Percentiles rank a stretch among this genome's conserved stretches.
phyloP scores from a whole-genome alignment of 2,888 invertebrate genomes.

The Dryomyza anilis region DNA sequence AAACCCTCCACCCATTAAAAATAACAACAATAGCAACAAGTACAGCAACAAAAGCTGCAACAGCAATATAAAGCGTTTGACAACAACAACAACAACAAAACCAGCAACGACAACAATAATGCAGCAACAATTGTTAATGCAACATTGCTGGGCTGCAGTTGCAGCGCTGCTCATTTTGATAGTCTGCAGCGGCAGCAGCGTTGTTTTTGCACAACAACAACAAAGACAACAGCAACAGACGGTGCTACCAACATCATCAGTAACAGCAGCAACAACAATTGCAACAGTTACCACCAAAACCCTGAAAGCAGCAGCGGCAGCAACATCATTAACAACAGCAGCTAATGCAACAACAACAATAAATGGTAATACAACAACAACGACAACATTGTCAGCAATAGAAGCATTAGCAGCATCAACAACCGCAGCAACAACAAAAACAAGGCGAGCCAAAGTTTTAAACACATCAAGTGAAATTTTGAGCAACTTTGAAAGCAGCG shows the following conservation, averaged over 20 bases:
- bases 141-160: constrained; percentile 46
- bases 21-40: constrained; percentile 27
- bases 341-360: constrained; percentile 33
- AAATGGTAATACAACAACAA: constrained; percentile 22
- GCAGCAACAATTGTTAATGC: constrained; percentile 52
- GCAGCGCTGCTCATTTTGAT: constrained; percentile 44
- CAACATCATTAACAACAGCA: constrained; percentile 34
- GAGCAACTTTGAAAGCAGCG: constrained; percentile 26
- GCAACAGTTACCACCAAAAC: neutral
- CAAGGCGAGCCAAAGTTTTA: constrained; percentile 2
- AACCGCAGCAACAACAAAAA: neutral
- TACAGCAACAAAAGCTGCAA: constrained; percentile 25
- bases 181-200: constrained; percentile 32
- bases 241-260: constrained; percentile 24
- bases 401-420: constrained; percentile 21
- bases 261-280: constrained; percentile 3
- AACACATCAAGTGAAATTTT: constrained; percentile 18
- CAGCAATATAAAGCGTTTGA: too few relatives aligned
- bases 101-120: constrained; percentile 51
- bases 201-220: too few relatives aligned
- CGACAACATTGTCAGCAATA: too few relatives aligned
- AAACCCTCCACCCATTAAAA: constrained; percentile 43
- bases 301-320: constrained; percentile 4
- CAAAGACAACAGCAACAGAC: constrained; percentile 42
- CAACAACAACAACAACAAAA: constrained; percentile 28